Evolutionary conservation across 1,140 invertebrate species (phyloP), one percentile per base, ranked within the genome.

Genomic region (Cyclina sinensis): DNA sequence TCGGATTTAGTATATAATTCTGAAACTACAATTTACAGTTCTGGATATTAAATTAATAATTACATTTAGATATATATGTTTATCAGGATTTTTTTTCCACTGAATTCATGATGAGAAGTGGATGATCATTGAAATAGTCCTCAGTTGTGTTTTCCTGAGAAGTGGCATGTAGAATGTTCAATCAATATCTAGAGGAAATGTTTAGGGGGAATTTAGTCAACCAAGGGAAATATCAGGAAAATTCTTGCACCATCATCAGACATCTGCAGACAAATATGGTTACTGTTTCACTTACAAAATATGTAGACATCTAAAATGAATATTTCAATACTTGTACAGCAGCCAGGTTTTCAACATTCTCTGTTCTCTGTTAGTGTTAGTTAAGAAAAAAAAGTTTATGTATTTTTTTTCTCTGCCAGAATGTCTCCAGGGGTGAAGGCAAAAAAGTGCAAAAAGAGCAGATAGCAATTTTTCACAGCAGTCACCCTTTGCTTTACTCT

Each of bases 171-270:
- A 62, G 57, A 62, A n/a, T 4, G 57, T 62, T 9, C n/a, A n/a
- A 62, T 62, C 57, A 62, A 62, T 62, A 62, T 62, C 57, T 62
- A 5, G 2, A 62, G 57, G 57, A 62, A 62, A 62, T 54, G 57
- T 7, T 62, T 43, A 43, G 4, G 14, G n/a, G 43, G 43, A 43
- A 43, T 43, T 43, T 7, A 43, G 14, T 62, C 24, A 54, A 54
- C 7, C 51, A 54, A 54, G 2, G 12, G 51, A 12, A 54, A 62
- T 62, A 62, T 62, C 24, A 27, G 57, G 24, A 27, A 27, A 62
- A n/a, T 27, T 62, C 57, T 62, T 7, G 4, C 24, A 62, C 57
- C 24, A 62, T 62, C n/a, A 62, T 24, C 14, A 62, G 57, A 62
- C 57, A 27, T 57, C 4, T 21, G 51, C 51, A 57, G 51, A 57